phyloP scores from a whole-genome alignment of 2,113 vertebrate genomes.

The Pan paniscus region DNA sequence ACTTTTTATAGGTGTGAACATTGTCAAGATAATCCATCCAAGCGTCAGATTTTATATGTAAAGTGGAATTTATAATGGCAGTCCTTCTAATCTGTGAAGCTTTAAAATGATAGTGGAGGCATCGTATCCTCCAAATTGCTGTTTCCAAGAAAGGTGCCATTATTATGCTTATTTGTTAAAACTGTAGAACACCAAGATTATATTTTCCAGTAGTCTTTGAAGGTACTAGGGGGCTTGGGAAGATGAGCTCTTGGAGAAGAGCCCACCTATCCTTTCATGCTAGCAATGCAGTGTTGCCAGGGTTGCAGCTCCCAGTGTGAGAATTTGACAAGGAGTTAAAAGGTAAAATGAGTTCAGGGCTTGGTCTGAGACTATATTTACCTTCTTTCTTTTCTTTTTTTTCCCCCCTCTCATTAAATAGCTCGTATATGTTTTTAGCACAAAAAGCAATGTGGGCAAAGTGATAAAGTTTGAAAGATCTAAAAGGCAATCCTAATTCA shows the following conservation, averaged over 20 bases:
- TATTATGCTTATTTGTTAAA: background rate
- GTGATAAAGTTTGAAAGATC: slow-evolving; percentile 19
- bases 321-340: background rate
- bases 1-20: background rate
- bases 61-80: background rate
- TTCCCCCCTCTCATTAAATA: slow-evolving; percentile 24
- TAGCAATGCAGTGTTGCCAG: background rate
- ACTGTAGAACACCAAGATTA: background rate
- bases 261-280: background rate
- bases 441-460: slow-evolving; percentile 42
- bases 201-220: background rate
- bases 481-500: background rate
- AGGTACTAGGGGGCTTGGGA: background rate
- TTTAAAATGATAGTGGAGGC: background rate
- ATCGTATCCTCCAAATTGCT: background rate
- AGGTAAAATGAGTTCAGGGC: background rate
- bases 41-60: background rate
- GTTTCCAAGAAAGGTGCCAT: background rate
- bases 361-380: background rate
- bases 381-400: background rate
- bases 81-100: background rate
- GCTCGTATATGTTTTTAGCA: background rate
- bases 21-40: rapidly evolving
- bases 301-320: background rate
- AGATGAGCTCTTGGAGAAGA: background rate